Evolutionary conservation across 2,113 vertebrate species (phyloP).

Genomic region (Camelus bactrianus): DNA sequence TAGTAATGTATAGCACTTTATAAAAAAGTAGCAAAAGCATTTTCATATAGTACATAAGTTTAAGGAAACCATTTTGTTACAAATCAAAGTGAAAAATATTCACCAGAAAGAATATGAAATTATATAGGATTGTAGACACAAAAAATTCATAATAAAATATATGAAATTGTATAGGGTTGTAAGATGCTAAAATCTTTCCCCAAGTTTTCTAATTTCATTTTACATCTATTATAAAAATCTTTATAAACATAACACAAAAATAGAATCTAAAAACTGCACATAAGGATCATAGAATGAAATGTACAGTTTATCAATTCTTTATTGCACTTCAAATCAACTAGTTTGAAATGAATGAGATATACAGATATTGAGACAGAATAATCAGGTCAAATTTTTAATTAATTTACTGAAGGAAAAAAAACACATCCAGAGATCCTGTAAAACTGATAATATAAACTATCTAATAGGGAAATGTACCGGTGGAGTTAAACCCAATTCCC

Average conservation of each 20-base stretch:
- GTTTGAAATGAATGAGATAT: constrained; percentile 10
- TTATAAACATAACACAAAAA: background rate
- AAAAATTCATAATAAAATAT: too few species aligned
- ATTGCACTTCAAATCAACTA: constrained; percentile 7
- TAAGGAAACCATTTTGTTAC: constrained; percentile 46
- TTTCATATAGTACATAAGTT: background rate
- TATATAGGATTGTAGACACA: background rate
- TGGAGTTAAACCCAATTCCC: background rate
- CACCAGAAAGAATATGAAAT: constrained; percentile 7
- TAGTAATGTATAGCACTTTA: background rate
- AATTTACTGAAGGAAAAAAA: constrained; percentile 34
- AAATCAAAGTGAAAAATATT: constrained; percentile 39
- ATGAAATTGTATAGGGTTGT: background rate
- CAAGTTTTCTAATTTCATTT: constrained; percentile 38
- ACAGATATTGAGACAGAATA: background rate
- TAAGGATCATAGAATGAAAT: constrained; percentile 19
- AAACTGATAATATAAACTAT: constrained; percentile 36
- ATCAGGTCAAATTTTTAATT: background rate
- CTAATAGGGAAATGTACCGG: background rate
- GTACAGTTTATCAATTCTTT: background rate
- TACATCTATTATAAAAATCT: background rate
- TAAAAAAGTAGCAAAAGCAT: background rate
- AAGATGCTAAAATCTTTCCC: constrained; percentile 11
- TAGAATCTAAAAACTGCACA: background rate
- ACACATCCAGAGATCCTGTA: background rate